Evolutionary conservation across 2,888 invertebrate genomes (phyloP).

Genomic region (Eupithecia tripunctaria): DNA sequence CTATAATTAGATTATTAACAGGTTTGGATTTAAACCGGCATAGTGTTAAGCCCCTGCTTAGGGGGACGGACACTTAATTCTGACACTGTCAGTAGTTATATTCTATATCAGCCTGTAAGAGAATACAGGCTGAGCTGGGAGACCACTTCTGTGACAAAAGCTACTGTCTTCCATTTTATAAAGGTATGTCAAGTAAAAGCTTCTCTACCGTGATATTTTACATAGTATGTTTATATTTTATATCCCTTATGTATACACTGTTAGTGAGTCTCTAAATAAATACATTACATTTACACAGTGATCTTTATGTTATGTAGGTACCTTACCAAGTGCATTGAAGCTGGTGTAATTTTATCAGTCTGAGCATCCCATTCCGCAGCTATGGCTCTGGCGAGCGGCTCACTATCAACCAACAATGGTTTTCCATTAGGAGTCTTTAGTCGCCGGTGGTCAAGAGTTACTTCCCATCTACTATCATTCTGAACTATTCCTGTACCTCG

Average conservation of each 20-base stretch:
- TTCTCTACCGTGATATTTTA: not conserved
- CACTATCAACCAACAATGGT: conserved; percentile 90
- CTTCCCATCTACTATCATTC: conserved; percentile 90
- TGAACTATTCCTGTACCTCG: conserved; percentile 88
- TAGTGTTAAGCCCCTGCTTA: no score
- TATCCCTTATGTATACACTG: no score
- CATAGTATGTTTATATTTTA: no score
- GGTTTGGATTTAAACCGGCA: no score
- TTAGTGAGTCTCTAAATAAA: not conserved
- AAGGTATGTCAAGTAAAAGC: not conserved
- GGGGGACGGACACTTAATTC: no score
- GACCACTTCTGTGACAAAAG: not conserved
- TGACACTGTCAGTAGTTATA: not conserved
- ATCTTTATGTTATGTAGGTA: not conserved
- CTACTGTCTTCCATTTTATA: not conserved
- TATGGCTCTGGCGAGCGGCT: conserved; percentile 95
- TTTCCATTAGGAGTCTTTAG: conserved; percentile 95
- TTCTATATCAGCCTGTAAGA: not conserved
- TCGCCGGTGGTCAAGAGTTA: conserved; percentile 94
- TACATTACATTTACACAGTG: not conserved
- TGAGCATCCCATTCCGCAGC: conserved; percentile 98
- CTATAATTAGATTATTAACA: no score
- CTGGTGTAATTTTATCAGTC: conserved; percentile 88
- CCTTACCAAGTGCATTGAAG: conserved; percentile 94
- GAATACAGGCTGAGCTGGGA: no score